Evolutionary conservation across 2,113 vertebrate species (phyloP).

Genomic region (Lycaon pictus): DNA sequence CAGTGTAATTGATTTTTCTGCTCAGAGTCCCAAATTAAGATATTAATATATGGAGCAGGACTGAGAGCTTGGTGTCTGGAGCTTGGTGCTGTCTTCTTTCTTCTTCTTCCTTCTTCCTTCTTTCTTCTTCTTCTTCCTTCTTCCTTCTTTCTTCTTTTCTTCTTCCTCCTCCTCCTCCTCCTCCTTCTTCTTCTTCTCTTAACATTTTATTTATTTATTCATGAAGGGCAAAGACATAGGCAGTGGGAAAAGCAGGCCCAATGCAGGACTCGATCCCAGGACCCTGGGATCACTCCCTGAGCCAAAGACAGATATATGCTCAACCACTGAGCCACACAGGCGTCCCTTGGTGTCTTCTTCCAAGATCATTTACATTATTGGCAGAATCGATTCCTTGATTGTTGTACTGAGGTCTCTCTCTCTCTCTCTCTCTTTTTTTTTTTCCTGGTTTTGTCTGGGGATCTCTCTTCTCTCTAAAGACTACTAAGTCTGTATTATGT

Average conservation of each 20-base stretch:
- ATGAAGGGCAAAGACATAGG: no score
- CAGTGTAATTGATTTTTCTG: neutral
- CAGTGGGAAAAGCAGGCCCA: no score
- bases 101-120: no score
- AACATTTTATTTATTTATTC: no score
- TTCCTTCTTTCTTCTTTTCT: no score
- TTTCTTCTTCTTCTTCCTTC: no score
- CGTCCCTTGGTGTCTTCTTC: neutral
- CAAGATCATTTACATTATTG: neutral
- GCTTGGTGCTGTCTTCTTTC: accelerated
- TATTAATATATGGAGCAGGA: neutral
- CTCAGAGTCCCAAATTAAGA: neutral
- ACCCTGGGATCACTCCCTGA: no score
- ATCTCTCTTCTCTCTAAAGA: neutral
- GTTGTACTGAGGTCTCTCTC: neutral
- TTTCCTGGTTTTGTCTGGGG: neutral
- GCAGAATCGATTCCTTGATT: neutral
- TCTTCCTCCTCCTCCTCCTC: no score
- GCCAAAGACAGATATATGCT: no score
- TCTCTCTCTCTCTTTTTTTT: neutral
- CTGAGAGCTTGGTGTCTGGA: neutral
- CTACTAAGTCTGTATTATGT: neutral
- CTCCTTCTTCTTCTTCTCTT: no score
- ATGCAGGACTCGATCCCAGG: no score
- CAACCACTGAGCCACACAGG: no score